Base-by-base conservation (phyloP, 1,140 invertebrate genomes). In the Odontomachus brunneus region DNA sequence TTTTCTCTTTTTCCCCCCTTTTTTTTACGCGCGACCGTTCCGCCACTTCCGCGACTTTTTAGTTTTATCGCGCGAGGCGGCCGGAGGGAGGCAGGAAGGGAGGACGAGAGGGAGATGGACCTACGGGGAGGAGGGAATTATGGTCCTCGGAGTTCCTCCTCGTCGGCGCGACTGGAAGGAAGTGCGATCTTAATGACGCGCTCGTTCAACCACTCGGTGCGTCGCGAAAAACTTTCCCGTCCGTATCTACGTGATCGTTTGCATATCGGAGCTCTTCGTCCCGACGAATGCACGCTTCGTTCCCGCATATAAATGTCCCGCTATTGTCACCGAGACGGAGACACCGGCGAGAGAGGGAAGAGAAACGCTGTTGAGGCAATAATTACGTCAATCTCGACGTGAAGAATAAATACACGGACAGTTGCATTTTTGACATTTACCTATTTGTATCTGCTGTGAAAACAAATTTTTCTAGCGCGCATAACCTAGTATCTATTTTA, bases 121-220 rank as follows among this genome's bases (percentile, higher is more conserved):
- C 73, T 51, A 65, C 38, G 49, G 29, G 62, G 17, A 14, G 75
- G 33, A 82, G 69, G 48, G 29, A 82, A 73, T 73, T 82, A 73
- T 51, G 57, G 24, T 74, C 44, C 55, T 60, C 24, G 38, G 55
- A 44, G 38, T 44, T 51, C 38, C 24, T 55, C 22, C 26, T 65
- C 60, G 33, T 22, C 5, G 22, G 55, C 65, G 33, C 22, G 49
- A 57, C 63, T 55, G 65, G 48, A 78, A 84, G 65, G 59, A 51
- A 80, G 72, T 33, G 12, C 24, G 48, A 33, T 74, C 63, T 82
- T 85, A 86, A 85, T 66, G 69, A 86, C 63, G 62, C 33, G 29
- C 51, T 69, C 33, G 75, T 67, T 78, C 44, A 65, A 38, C 57
- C 60, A 29, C 26, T 49, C 62, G 60, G 15, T 44, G 59, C 51